phyloP scores from a whole-genome alignment of 2,888 invertebrate genomes.

The Nemurella pictetii region DNA sequence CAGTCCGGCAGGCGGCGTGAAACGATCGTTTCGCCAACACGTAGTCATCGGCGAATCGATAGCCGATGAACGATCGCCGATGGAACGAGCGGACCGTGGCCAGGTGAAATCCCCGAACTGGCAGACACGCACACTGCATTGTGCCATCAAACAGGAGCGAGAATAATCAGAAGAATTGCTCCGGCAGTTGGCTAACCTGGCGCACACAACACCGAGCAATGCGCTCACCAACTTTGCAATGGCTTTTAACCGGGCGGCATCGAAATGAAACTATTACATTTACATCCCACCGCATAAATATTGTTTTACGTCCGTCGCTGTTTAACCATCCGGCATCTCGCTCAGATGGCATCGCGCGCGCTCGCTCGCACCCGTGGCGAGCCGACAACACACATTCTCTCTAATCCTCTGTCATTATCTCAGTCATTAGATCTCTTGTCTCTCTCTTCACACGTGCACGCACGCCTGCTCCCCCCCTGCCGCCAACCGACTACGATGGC shows the following conservation, averaged over 20 bases:
- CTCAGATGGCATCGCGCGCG: neutral
- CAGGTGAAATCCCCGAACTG: neutral
- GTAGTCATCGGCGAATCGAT: neutral
- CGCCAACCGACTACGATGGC: neutral
- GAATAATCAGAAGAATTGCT: neutral
- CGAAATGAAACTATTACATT: neutral
- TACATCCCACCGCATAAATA: neutral
- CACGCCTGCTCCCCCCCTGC: neutral
- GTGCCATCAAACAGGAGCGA: neutral
- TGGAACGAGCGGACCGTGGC: too few relatives aligned
- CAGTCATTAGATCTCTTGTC: neutral
- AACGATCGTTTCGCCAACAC: neutral
- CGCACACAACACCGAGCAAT: neutral
- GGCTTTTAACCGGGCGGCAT: neutral
- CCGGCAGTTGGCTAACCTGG: too few relatives aligned
- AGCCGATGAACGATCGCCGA: neutral
- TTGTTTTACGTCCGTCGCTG: neutral
- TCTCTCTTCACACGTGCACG: neutral
- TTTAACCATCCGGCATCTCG: neutral
- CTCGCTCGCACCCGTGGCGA: slow-evolving; percentile 7
- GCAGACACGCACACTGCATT: neutral
- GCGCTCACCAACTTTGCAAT: neutral
- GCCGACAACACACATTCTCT: neutral
- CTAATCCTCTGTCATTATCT: neutral
- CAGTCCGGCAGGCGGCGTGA: neutral